Percentiles rank a stretch among this genome's conserved stretches.
Evolutionary conservation across 1,140 invertebrate genomes (phyloP).

Genomic region (Pseudomyrmex gracilis): DNA sequence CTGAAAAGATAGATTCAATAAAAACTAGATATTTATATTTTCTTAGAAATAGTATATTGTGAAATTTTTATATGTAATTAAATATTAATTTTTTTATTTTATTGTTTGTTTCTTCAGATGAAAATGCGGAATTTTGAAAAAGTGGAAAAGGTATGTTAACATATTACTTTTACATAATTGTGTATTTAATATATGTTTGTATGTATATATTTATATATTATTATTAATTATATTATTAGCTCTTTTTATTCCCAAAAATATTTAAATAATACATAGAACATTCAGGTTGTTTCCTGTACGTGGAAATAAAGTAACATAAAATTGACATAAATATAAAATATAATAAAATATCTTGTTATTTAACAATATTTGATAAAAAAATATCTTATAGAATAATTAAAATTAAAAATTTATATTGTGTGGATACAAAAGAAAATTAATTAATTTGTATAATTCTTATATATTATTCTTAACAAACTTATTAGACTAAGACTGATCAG

Average conservation of each 20-base stretch:
- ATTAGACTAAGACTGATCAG: neutral
- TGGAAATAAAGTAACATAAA: constrained; percentile 49
- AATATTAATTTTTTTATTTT: constrained; percentile 28
- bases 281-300: constrained; percentile 19
- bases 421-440: neutral
- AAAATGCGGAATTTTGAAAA: constrained; percentile 97
- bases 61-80: neutral
- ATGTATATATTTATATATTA: constrained; percentile 50
- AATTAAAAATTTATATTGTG: neutral
- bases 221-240: constrained; percentile 55
- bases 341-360: neutral
- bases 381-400: neutral
- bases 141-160: constrained; percentile 97
- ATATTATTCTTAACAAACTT: constrained; percentile 22
- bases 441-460: neutral
- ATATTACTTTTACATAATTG: constrained; percentile 73
- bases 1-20: too few relatives aligned
- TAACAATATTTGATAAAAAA: neutral
- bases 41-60: constrained; percentile 36
- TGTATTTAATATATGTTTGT: constrained; percentile 73
- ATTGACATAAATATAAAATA: constrained; percentile 28
- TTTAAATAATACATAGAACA: constrained; percentile 61
- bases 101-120: constrained; percentile 89
- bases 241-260: constrained; percentile 62
- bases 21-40: neutral